Evolutionary conservation across 2,888 invertebrate genomes (phyloP).

Genomic region (Palloptera scutellata): DNA sequence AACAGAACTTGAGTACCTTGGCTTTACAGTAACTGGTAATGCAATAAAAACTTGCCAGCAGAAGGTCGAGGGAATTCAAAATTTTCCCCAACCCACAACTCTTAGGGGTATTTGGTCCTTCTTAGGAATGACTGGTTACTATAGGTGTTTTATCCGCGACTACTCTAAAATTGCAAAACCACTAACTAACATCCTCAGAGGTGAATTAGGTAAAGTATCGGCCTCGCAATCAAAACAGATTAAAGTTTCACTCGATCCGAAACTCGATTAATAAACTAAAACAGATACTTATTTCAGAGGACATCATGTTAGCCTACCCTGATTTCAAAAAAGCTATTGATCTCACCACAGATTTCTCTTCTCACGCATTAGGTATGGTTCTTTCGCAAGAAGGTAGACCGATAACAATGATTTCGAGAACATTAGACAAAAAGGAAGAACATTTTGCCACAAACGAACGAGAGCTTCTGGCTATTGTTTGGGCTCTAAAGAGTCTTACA

Average conservation of each 20-base stretch:
- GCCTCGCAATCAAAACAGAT: neutral
- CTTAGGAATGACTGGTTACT: neutral
- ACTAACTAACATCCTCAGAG: too few species aligned
- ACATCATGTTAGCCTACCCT: too few species aligned
- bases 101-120: neutral
- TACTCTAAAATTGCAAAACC: conserved; percentile 9
- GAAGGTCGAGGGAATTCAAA: neutral
- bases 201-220: neutral
- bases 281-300: too few species aligned
- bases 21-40: neutral
- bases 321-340: too few species aligned
- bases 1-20: conserved; percentile 1
- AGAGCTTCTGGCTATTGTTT: neutral
- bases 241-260: neutral
- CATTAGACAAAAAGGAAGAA: conserved; percentile 8
- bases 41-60: neutral
- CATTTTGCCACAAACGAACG: conserved; percentile 11
- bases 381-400: conserved; percentile 5
- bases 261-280: too few species aligned
- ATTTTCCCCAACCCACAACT: too few species aligned
- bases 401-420: conserved; percentile 7
- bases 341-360: too few species aligned
- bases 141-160: conserved; percentile 13
- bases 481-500: conserved; percentile 8
- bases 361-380: neutral